Evolutionary conservation across 2,888 invertebrate genomes (phyloP).

Genomic region (Phragmatobia fuliginosa): DNA sequence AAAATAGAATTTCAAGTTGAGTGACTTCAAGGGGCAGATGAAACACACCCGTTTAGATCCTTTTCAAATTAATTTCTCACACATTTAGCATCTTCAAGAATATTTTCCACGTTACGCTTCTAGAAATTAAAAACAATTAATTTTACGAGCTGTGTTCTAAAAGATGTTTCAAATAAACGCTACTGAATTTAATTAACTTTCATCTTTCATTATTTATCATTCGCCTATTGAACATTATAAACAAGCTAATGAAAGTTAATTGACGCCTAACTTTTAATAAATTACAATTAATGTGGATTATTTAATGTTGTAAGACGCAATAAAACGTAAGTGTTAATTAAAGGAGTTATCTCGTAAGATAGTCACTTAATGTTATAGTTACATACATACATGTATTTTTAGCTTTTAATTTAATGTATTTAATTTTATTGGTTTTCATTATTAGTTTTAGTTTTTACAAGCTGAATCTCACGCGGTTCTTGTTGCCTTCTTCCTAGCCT

Average conservation of each 20-base stretch:
- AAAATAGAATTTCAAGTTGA: neutral
- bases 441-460: neutral
- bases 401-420: neutral
- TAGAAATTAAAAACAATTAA: neutral
- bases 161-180: slow-evolving; percentile 16
- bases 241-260: slow-evolving; percentile 44
- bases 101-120: neutral
- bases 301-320: slow-evolving; percentile 40
- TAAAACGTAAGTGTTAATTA: slow-evolving; percentile 30
- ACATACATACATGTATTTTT: neutral
- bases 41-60: neutral
- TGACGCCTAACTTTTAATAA: slow-evolving; percentile 41
- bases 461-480: too few relatives aligned
- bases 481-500: too few relatives aligned
- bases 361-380: slow-evolving; percentile 34
- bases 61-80: neutral
- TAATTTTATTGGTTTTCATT: neutral
- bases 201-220: slow-evolving; percentile 37
- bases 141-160: slow-evolving; percentile 6
- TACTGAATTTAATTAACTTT: slow-evolving; percentile 40
- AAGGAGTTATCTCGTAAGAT: slow-evolving; percentile 28
- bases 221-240: slow-evolving; percentile 43
- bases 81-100: neutral
- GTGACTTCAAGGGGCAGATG: neutral
- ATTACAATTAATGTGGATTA: slow-evolving; percentile 35